Evolutionary conservation across 1,140 invertebrate species (phyloP).

Genomic region (Saccostrea glomerata): DNA sequence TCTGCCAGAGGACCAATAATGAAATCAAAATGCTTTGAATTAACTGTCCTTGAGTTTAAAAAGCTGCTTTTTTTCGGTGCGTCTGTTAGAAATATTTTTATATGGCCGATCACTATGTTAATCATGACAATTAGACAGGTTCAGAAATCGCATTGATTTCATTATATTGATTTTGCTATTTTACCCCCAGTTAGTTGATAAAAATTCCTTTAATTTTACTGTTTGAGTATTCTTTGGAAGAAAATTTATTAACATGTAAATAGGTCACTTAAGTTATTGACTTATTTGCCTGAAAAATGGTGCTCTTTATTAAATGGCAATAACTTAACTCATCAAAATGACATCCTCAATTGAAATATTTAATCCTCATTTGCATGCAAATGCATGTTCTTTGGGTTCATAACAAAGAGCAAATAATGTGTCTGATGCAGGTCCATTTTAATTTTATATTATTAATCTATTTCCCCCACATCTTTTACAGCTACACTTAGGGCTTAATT

Average conservation of each 20-base stretch:
- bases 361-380: too few relatives aligned
- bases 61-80: background rate
- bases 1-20: background rate
- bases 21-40: conserved; percentile 14
- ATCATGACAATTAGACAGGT: background rate
- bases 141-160: conserved; percentile 27
- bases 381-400: too few relatives aligned
- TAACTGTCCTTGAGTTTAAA: background rate
- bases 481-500: too few relatives aligned
- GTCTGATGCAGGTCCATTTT: too few relatives aligned
- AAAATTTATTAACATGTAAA: background rate
- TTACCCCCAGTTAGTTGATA: background rate
- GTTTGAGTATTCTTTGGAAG: background rate
- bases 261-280: background rate
- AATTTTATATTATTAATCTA: too few relatives aligned
- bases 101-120: background rate
- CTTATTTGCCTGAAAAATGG: background rate
- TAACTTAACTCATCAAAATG: background rate
- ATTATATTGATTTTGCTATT: conserved; percentile 18
- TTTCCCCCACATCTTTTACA: too few relatives aligned
- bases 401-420: too few relatives aligned
- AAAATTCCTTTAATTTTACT: background rate
- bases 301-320: background rate
- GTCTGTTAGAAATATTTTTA: background rate
- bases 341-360: too few relatives aligned